Percentiles rank a stretch among this genome's conserved stretches.
Evolutionary conservation across 2,888 invertebrate genomes (phyloP).

Genomic region (Diarsia dahlii): DNA sequence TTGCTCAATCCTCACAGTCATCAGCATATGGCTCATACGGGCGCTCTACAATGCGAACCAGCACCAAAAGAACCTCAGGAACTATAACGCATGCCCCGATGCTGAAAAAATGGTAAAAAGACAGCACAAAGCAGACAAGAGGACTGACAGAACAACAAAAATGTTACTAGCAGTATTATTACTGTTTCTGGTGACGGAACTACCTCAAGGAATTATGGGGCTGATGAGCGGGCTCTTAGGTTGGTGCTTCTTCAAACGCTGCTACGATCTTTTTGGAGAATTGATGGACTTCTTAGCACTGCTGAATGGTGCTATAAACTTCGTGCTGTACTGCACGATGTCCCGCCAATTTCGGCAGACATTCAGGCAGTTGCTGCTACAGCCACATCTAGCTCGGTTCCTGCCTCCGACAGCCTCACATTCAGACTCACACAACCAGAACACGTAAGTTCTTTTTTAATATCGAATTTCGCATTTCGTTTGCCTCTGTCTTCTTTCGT

Average conservation of each 20-base stretch:
- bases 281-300: conserved; percentile 97
- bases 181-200: conserved; percentile 96
- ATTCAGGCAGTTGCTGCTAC: conserved; percentile 93
- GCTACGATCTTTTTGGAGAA: conserved; percentile 96
- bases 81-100: conserved; percentile 91
- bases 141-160: conserved; percentile 96
- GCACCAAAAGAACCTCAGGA: conserved; percentile 93
- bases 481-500: conserved; percentile 21
- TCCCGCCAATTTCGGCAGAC: conserved; percentile 97
- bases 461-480: conserved; percentile 27
- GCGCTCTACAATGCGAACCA: conserved; percentile 94
- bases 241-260: conserved; percentile 94
- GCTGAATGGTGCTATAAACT: conserved; percentile 97
- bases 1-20: conserved; percentile 94
- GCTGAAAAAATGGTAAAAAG: conserved; percentile 86
- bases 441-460: conserved; percentile 90
- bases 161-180: conserved; percentile 97
- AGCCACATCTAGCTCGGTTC: conserved; percentile 92
- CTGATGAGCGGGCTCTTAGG: conserved; percentile 93
- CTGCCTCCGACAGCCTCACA: conserved; percentile 90
- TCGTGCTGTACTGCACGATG: conserved; percentile 98
- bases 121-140: conserved; percentile 92
- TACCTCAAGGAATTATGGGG: conserved; percentile 95
- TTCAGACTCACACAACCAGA: conserved; percentile 92
- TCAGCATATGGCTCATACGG: conserved; percentile 93